Base-by-base conservation (phyloP, 2,113 vertebrate genomes). In the Synodontis membranacea region DNA sequence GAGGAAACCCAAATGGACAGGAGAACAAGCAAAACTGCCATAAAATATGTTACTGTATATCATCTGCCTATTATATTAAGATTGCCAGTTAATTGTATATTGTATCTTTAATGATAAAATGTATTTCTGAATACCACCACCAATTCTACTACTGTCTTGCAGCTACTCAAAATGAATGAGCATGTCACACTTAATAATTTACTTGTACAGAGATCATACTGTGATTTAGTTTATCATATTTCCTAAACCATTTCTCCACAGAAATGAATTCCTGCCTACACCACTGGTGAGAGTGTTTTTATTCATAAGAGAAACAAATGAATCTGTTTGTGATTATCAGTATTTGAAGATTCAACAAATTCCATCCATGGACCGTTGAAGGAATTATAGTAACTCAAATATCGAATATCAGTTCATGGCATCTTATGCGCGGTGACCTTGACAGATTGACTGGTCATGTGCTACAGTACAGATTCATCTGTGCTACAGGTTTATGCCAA, bases 381-480 rank as follows among this genome's bases (percentile, higher is more conserved):
- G 44, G 21, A 60, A 70, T 68, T 50, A 25, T 25, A 37, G 46
- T 44, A 68, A 64, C 15, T 56, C 80, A 70, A 86, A n/a, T n/a
- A n/a, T 86, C 48, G 44, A 56, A 78, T 15, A 28, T 85, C 84
- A 83, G 70, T 70, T 48, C 80, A 68, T 17, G 82, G 31, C 50
- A 92, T 92, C 92, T 92, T 89, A 90, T 79, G 83, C 31, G 80
- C 82, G 48, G 70, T 90, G 93, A 93, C 93, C 94, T 94, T 92
- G 93, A 94, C 91, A 92, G 92, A 94, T 92, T 92, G 91, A 88
- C 89, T 90, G 82, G 87, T 89, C 88, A 86, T 86, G 52, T 23
- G 56, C 84, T 89, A 75, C 84, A 70, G 90, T 89, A 75, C 84
- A 70, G 90, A 84, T 87, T 92, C 91, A 91, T 80, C n/a, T 86